phyloP scores from a whole-genome alignment of 1,140 invertebrate species.

The Coenobita brevimanus region DNA sequence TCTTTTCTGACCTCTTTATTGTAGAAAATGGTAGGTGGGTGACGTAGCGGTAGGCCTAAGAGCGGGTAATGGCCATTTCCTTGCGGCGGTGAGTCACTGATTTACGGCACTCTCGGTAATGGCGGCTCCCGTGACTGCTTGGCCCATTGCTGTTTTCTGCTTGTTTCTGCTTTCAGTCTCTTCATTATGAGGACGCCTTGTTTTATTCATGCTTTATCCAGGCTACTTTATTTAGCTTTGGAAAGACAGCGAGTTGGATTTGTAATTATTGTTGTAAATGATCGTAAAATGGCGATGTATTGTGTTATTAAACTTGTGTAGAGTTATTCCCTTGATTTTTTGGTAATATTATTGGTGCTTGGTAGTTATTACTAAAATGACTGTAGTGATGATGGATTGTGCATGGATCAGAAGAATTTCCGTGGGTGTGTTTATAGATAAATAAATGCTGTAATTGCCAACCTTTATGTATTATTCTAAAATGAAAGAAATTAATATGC shows the following conservation, averaged over 20 bases:
- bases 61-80: not conserved
- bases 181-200: too few species aligned
- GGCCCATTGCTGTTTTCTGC: not conserved
- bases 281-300: too few species aligned
- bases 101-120: slow-evolving; percentile 6
- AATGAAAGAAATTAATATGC: too few species aligned
- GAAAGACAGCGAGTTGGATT: not conserved
- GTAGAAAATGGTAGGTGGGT: slow-evolving; percentile 56
- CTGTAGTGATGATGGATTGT: too few species aligned
- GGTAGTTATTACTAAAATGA: too few species aligned
- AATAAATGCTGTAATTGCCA: too few species aligned
- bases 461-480: too few species aligned
- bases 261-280: not conserved
- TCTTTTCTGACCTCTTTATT: slow-evolving; percentile 63
- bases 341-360: not conserved
- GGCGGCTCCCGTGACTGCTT: not conserved
- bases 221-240: too few species aligned
- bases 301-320: not conserved
- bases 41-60: slow-evolving; percentile 43
- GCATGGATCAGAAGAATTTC: too few species aligned
- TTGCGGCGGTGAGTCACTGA: not conserved
- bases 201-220: too few species aligned
- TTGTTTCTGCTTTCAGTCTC: not conserved
- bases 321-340: not conserved
- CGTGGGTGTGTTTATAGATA: too few species aligned